Base-by-base conservation (phyloP, 2,888 invertebrate species). In the Neoitamus cyanurus region DNA sequence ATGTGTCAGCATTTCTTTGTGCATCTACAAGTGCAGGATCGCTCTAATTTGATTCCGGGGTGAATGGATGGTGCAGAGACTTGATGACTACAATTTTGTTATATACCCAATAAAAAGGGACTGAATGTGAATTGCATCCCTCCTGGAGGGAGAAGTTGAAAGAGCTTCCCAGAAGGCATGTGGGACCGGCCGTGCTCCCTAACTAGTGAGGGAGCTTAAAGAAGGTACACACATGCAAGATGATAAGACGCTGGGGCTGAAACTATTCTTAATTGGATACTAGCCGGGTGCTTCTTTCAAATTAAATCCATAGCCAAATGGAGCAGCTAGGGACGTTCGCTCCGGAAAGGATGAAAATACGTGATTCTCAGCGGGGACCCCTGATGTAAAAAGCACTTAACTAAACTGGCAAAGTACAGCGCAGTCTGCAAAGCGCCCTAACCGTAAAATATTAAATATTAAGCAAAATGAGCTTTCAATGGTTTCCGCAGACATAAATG, bases 391-490 rank as follows among this genome's bases (percentile, higher is more conserved):
- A 75, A 36, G 75, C 20, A 75, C 75, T 75, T 75, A 75, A 37
- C 75, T 75, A 20, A 37, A 25, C 34, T 37, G 75, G 25, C 11
- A 75, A 75, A 75, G 58, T 58, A 37, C 75, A 58, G 58, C 15
- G 58, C 42, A 58, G 20, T 5, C 58, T 58, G 58, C 58, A 25
- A 58, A 58, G 20, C 58, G 58, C 20, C 58, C 58, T 20, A 58
- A 58, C 58, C 42, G 34, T 42, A 77, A 46, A 46, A 46, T 46
- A 77, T 77, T 77, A 77, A 77, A 77, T 77, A 77, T 77, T 77
- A 46, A 77, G 46, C 42, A 46, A 77, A 77, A 77, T 77, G 77
- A 77, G 77, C 77, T 42, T 77, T 77, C 77, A 77, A 77, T 77
- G 77, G 77, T 30, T 77, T 77, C 46, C 77, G 46, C 77, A 77